Base-by-base conservation (phyloP, 2,888 invertebrate genomes). In the Acleris emargana region DNA sequence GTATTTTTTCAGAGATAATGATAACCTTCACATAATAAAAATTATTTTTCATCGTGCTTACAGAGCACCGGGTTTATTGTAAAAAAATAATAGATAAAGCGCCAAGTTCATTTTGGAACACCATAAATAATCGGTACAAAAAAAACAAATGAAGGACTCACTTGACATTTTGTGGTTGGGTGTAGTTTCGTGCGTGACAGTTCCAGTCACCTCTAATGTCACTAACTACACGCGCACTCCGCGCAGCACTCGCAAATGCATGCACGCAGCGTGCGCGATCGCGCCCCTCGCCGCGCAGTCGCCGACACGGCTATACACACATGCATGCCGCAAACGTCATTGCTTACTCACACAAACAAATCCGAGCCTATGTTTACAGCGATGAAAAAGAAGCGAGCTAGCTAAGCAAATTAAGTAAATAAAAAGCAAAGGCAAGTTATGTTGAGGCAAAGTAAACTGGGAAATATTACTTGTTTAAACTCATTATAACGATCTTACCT, bases 91-190 rank as follows among this genome's bases (percentile, higher is more conserved):
- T 42, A 0, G 6, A 54, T 22, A 47, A 47, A 13, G 38, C 38
- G 38, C 1, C 13, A 3, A 11, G 38, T 38, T 13, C 1, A 38
- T 38, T 38, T 13, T 1, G 3, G 13, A 22, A 6, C 25, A 1
- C 42, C 20, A 4, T 32, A 3, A 43, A 13, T 16, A 1, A 17
- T 11, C 7, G 11, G 5, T 18, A 22, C 11, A 11, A 49, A 38
- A 50, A 55, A 66, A 51, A 16, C 43, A 32, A 50, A 54, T 54
- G 58, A n/a, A 54, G 53, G 55, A 58, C 91, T 91, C 78, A 91
- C 91, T 91, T 91, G 91, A 91, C 91, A 91, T 91, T 86, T 77
- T 91, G 83, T 74, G 73, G 88, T 87, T 88, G 88, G 88, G 83
- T 88, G 85, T 88, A 85, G 84, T 82, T 82, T 85, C 80, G 85